Percentiles rank a stretch among this genome's conserved stretches.
phyloP scores from a whole-genome alignment of 2,888 invertebrate genomes.

The Mylabris sibirica region DNA sequence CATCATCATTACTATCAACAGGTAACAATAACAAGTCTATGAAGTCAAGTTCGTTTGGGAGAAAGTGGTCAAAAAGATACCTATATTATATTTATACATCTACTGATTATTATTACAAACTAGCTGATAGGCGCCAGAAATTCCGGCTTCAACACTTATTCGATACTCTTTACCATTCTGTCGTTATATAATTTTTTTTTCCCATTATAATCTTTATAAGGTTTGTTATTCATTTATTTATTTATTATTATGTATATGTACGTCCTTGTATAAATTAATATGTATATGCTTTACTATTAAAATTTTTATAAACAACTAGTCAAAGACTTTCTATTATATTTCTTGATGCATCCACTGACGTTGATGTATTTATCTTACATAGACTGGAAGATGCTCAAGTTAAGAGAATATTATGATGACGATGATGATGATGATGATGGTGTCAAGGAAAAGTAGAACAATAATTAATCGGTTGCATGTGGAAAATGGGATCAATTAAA shows the following conservation, averaged over 20 bases:
- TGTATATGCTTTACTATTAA: slow-evolving; percentile 11
- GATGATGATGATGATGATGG: slow-evolving; percentile 7
- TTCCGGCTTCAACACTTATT: slow-evolving; percentile 35
- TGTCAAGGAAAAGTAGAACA: slow-evolving; percentile 2
- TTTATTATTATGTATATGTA: slow-evolving; percentile 9
- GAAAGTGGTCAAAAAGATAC: slow-evolving; percentile 42
- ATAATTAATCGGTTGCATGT: not conserved
- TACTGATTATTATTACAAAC: slow-evolving; percentile 38
- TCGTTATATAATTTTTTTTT: slow-evolving; percentile 13
- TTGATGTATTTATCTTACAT: slow-evolving; percentile 15
- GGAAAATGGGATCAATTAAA: slow-evolving; percentile 1
- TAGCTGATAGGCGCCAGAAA: slow-evolving; percentile 38
- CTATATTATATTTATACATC: slow-evolving; percentile 37
- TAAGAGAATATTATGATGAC: not conserved
- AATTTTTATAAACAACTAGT: slow-evolving; percentile 12
- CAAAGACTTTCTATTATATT: slow-evolving; percentile 13
- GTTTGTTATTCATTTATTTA: not conserved
- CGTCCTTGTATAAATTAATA: slow-evolving; percentile 18
- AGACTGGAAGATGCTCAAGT: not conserved
- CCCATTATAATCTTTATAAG: not conserved
- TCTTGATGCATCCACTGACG: slow-evolving; percentile 15
- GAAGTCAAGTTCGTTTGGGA: slow-evolving; percentile 41
- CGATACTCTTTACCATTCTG: slow-evolving; percentile 19
- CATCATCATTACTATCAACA: not conserved
- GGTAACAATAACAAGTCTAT: slow-evolving; percentile 13